A percentile compares a stretch with the other conserved stretches of the same genome.
Conservation (phyloP, 1,140 invertebrate species). For the Aphelinus atriplicis region DNA sequence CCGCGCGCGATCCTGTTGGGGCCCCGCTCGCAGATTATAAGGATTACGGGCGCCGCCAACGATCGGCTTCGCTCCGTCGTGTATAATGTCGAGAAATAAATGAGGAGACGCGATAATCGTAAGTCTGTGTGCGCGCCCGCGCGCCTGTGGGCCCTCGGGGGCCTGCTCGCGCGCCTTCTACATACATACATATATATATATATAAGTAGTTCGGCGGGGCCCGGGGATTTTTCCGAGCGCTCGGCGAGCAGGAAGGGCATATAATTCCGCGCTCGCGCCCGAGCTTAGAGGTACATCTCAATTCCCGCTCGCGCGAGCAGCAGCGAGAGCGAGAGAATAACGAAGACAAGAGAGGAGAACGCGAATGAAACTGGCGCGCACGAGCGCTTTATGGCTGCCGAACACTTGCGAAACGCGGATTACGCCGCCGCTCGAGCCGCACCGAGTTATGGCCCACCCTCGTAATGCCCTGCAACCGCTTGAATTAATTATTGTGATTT, state of each 20-base stretch:
- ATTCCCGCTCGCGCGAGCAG: conserved; percentile 38
- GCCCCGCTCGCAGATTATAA: conserved; percentile 25
- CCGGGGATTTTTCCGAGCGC: conserved; percentile 9
- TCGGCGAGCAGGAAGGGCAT: conserved; percentile 33
- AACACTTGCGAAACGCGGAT: not conserved
- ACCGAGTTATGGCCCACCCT: too few species aligned
- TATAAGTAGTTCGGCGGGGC: conserved; percentile 23
- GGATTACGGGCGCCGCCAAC: conserved; percentile 22
- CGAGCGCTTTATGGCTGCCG: not conserved
- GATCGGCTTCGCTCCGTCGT: conserved; percentile 25
- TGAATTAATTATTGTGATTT: too few species aligned
- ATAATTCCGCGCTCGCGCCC: conserved; percentile 41
- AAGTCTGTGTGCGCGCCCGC: conserved; percentile 13
- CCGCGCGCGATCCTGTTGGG: not conserved
- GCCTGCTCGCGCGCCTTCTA: too few species aligned
- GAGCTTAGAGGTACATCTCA: conserved; percentile 46
- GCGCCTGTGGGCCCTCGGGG: too few species aligned
- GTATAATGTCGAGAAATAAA: conserved; percentile 32
- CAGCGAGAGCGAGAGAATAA: not conserved
- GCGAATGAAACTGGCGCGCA: conserved; percentile 19
- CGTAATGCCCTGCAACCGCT: too few species aligned
- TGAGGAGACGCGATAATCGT: conserved; percentile 35
- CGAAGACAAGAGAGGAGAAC: not conserved
- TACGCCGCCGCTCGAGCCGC: not conserved
- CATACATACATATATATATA: too few species aligned